Evolutionary conservation across 1,140 invertebrate genomes (phyloP), one percentile per base, ranked within the genome.

Genomic region (Papilio aristodemus): DNA sequence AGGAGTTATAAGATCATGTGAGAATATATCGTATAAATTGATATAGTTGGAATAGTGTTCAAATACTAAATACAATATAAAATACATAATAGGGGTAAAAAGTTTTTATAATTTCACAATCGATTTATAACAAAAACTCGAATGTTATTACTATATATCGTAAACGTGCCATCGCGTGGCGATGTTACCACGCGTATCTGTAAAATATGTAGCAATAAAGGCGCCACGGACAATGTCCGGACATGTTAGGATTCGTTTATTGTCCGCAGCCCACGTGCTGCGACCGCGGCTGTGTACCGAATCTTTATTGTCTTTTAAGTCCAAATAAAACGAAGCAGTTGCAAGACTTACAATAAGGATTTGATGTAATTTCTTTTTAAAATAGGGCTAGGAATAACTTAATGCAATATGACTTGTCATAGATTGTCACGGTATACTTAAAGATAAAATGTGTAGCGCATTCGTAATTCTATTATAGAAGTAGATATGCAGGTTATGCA

Each of bases 141-240:
- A 63, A 67, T 70, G 70, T 74, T 68, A 73, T 78, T 74, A 73
- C 66, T 70, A 73, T 71, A 76, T 71, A 76, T 78, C 75, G 76
- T 82, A 82, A 82, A 84, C 13, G 72, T 74, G 72, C 70, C 67
- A 60, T 78, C 71, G 71, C 68, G 60, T 64, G 67, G 63, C 74
- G 63, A 60, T 73, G 76, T 74, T 78, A 77, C 71, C 68, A 75
- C 70, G 68, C 74, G 76, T 76, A 73, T 73, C 46, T 77, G 73
- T 88, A 85, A 90, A 88, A 87, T 90, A 85, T 84, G 81, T 85
- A 78, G 81, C 81, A 83, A 88, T 88, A 90, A 90, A 90, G 76
- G 70, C 72, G 72, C 73, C 72, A 80, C 71, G 76, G 77, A 80
- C 82, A 83, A 80, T 83, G 78, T 83, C 77, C 81, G 75, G 75